Percentiles rank a stretch among this genome's conserved stretches.
These are phyloP conservation scores for Syngnathus acus DNA, from an alignment of 2,797 vertebrate genomes.

Conservation along the genomic window DNA sequence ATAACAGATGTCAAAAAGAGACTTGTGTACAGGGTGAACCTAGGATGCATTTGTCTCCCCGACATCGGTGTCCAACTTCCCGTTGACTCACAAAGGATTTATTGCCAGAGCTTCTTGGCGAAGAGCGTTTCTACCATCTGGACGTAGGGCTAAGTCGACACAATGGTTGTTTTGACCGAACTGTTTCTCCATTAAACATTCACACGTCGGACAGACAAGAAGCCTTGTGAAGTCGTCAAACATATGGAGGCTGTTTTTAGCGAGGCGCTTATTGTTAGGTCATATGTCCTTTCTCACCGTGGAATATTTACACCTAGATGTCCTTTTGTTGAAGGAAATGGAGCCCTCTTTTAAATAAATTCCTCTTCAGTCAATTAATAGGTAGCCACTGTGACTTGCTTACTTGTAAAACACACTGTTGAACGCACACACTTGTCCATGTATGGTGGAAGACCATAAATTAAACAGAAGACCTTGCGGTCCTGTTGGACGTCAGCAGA, in stretches of 20 bases:
- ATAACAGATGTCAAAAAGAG: conserved; percentile 54
- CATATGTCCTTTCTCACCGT: neutral
- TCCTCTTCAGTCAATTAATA: conserved; percentile 30
- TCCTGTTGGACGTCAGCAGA: conserved; percentile 44
- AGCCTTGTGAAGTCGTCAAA: conserved; percentile 28
- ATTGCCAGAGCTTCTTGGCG: conserved; percentile 55
- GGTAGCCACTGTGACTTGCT: conserved; percentile 23
- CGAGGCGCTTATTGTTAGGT: conserved; percentile 1
- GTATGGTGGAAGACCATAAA: conserved; percentile 36
- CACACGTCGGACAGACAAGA: conserved; percentile 21
- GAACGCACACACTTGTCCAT: conserved; percentile 36
- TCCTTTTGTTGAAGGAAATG: conserved; percentile 10
- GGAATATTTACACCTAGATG: conserved; percentile 14
- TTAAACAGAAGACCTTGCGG: conserved; percentile 46
- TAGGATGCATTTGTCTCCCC: conserved; percentile 35
- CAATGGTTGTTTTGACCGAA: conserved; percentile 58
- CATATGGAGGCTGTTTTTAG: conserved; percentile 9
- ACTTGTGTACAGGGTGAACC: conserved; percentile 44
- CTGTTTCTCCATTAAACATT: conserved; percentile 47
- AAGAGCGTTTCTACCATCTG: conserved; percentile 52
- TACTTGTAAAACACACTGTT: conserved; percentile 31
- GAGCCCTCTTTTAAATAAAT: conserved; percentile 15
- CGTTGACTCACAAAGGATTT: conserved; percentile 49
- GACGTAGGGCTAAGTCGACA: conserved; percentile 43
- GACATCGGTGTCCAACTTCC: conserved; percentile 52